Conservation (phyloP, 1,140 invertebrate genomes). For the Druon quercuslanigerum region DNA sequence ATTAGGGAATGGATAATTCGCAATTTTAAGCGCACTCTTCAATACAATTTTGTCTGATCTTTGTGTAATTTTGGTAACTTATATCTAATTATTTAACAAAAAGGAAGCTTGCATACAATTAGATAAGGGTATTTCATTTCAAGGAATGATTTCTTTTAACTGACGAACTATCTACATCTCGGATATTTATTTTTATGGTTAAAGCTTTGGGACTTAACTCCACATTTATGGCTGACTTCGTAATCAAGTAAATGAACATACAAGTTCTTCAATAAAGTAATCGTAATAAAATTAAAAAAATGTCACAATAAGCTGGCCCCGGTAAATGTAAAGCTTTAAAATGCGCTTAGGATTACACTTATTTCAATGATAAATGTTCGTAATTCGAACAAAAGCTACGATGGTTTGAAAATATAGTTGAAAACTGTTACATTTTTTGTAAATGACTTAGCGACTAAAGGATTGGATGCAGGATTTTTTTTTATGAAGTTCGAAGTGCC, state of each 20-base stretch:
- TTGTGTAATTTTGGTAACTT: background rate
- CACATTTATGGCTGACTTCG: constrained; percentile 10
- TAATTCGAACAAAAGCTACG: too few species aligned
- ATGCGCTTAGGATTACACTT: constrained; percentile 6
- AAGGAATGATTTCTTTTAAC: background rate
- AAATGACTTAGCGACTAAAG: background rate
- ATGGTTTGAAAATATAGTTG: background rate
- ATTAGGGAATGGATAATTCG: background rate
- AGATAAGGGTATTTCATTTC: background rate
- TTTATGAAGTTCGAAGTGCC: background rate
- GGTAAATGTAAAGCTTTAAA: constrained; percentile 1
- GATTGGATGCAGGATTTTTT: constrained; percentile 4
- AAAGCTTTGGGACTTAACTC: background rate
- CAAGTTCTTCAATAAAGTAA: constrained; percentile 1
- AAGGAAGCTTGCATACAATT: background rate
- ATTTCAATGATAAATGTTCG: background rate
- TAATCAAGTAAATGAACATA: background rate
- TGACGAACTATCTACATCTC: background rate
- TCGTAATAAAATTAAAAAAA: background rate
- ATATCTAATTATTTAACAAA: background rate
- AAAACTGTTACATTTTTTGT: background rate
- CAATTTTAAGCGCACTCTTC: background rate
- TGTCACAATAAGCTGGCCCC: background rate
- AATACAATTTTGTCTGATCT: background rate
- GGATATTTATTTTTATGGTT: constrained; percentile 11